Conservation (phyloP, 2,113 vertebrate species). For the Notothenia rossii region DNA sequence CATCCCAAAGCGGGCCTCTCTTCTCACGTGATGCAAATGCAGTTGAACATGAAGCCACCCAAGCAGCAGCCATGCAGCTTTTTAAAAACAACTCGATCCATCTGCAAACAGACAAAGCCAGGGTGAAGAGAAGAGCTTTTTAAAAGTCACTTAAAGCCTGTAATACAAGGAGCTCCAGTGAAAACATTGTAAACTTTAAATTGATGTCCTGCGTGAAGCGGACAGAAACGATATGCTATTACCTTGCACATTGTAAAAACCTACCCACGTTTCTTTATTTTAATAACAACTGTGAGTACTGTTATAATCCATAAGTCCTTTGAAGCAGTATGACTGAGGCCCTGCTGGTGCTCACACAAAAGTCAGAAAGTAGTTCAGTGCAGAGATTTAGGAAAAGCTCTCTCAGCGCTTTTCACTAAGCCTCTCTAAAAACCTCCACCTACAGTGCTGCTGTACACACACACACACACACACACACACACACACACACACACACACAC, state of each 20-base stretch:
- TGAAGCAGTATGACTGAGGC: not conserved
- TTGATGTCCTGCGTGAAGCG: not conserved
- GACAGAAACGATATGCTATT: not conserved
- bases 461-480: no score
- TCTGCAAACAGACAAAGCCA: constrained; percentile 50
- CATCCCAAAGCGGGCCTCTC: constrained; percentile 15
- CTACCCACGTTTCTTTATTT: not conserved
- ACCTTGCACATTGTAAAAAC: not conserved
- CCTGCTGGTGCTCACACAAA: constrained; percentile 13
- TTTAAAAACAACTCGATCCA: constrained; percentile 24
- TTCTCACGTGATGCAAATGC: constrained; percentile 17
- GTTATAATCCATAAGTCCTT: not conserved
- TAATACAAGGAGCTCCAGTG: constrained; percentile 27
- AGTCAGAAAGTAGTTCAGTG: constrained; percentile 43
- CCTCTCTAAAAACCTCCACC: constrained; percentile 43
- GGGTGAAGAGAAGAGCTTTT: constrained; percentile 23
- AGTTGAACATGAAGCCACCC: constrained; percentile 66
- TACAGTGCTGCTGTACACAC: constrained; percentile 36
- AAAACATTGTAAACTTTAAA: constrained; percentile 29
- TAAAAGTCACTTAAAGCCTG: constrained; percentile 36
- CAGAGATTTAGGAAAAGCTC: constrained; percentile 55
- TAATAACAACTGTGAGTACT: not conserved
- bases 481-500: no score
- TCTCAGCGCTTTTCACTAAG: constrained; percentile 58
- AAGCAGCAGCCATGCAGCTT: constrained; percentile 50